Evolutionary conservation across 2,113 vertebrate species (phyloP).

Genomic region (Danionella cerebrum): DNA sequence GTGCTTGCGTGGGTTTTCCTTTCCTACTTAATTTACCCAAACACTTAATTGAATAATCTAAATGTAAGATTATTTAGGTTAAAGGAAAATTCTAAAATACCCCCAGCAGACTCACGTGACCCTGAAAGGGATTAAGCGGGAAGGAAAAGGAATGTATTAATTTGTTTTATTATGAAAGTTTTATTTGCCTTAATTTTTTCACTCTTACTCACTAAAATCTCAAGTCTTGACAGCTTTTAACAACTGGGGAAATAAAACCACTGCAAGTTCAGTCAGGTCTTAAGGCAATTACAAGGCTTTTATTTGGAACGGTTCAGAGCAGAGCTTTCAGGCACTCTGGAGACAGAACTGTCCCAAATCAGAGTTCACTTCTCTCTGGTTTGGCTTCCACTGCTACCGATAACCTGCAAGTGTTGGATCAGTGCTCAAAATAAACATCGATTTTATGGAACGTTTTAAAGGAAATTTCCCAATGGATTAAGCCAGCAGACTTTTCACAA

Average conservation of each 20-base stretch:
- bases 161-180: too few relatives aligned
- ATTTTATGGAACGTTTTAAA: too few relatives aligned
- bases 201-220: neutral
- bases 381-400: neutral
- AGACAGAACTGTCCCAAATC: neutral
- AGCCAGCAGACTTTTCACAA: too few relatives aligned
- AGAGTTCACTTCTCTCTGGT: neutral
- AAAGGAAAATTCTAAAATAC: too few relatives aligned
- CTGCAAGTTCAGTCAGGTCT: neutral
- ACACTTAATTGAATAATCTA: too few relatives aligned
- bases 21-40: too few relatives aligned
- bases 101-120: too few relatives aligned
- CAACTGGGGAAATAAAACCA: slow-evolving; percentile 14
- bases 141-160: neutral
- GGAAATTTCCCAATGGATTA: too few relatives aligned
- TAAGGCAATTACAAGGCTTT: slow-evolving; percentile 27
- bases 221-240: neutral
- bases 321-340: neutral
- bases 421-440: neutral
- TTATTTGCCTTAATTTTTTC: neutral
- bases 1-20: too few relatives aligned
- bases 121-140: neutral
- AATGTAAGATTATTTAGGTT: too few relatives aligned
- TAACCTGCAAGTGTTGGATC: neutral
- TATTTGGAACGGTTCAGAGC: slow-evolving; percentile 12